These are phyloP conservation scores for Iselma pallidipennis DNA, from an alignment of 2,888 invertebrate species.

Conservation along the genomic window DNA sequence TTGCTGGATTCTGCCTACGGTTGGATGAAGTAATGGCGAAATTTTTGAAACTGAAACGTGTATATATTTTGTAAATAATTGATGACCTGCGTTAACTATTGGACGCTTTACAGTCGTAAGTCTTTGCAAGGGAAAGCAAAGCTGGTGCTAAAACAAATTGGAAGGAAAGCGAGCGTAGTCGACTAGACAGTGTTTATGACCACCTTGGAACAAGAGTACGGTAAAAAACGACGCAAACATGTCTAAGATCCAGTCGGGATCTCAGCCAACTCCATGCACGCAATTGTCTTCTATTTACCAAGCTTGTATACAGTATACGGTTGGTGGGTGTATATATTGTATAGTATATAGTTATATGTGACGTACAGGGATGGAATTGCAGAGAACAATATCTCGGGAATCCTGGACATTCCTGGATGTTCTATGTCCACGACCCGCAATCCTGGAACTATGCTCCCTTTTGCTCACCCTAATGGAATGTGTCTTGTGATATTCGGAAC, in stretches of 20 bases:
- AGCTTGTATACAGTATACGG: not conserved
- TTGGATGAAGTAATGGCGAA: too few species aligned
- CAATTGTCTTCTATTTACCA: too few species aligned
- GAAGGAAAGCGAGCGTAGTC: conserved; percentile 30
- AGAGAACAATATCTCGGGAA: conserved; percentile 42
- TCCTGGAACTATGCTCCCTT: conserved; percentile 48
- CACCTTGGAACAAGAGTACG: conserved; percentile 26
- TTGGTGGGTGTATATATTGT: too few species aligned
- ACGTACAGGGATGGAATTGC: conserved; percentile 2
- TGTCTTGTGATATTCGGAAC: conserved; percentile 46
- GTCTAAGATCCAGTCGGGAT: conserved; percentile 6
- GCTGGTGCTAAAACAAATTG: conserved; percentile 37
- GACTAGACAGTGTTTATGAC: conserved; percentile 36
- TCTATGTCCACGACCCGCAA: conserved; percentile 49
- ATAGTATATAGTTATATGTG: too few species aligned
- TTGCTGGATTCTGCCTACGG: too few species aligned
- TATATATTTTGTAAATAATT: conserved; percentile 25
- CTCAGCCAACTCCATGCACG: too few species aligned
- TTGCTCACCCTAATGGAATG: conserved; percentile 40
- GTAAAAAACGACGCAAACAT: conserved; percentile 26
- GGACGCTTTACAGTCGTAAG: conserved; percentile 31
- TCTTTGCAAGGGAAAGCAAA: conserved; percentile 35
- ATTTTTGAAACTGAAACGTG: too few species aligned
- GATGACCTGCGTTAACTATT: conserved; percentile 31
- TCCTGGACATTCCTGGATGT: conserved; percentile 46